Evolutionary conservation across 1,140 invertebrate genomes (phyloP), one percentile per base, ranked within the genome.

Genomic region (Carposina sasakii): DNA sequence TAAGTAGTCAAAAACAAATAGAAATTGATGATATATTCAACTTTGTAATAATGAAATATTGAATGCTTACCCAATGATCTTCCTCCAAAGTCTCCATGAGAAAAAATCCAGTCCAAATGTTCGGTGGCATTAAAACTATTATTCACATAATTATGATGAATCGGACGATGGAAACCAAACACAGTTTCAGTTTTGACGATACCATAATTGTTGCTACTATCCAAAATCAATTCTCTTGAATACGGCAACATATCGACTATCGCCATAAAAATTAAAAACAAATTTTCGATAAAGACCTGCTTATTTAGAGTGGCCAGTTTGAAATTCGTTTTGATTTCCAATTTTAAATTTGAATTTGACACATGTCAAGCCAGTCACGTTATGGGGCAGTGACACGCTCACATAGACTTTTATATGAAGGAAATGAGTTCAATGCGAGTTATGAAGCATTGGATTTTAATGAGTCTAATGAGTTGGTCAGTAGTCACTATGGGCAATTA

Each of bases 151-250:
- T 49, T 52, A 36, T 62, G 31, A 22, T 53, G 15, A 37, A 47
- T 61, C 0, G 33, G 19, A n/a, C 57, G 62, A 13, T 43, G 39
- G 33, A 72, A 72, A 4, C 64, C 60, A 44, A 76, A 63, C 0
- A 74, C 37, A 0, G 65, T 65, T 43, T 76, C 68, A 12, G 68
- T 74, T 44, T 73, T 78, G 4, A 71, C 56, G 40, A 76, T 70
- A 0, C 65, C 59, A 52, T 67, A 72, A 16, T 76, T 71, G 44
- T 55, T 69, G n/a, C 51, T 37, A 31, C 63, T 73, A 23, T 76
- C 63, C 16, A 74, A 37, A 33, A 74, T 61, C 2, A 74, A 36
- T 1, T 59, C 67, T 21, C 63, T 48, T 1, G 65, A 67, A 22
- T 70, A 73, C 0, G 73, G 71, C 4, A 72, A 45, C 67, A 67